phyloP scores from a whole-genome alignment of 2,888 invertebrate species.

The Lissocephala sabroskyi region DNA sequence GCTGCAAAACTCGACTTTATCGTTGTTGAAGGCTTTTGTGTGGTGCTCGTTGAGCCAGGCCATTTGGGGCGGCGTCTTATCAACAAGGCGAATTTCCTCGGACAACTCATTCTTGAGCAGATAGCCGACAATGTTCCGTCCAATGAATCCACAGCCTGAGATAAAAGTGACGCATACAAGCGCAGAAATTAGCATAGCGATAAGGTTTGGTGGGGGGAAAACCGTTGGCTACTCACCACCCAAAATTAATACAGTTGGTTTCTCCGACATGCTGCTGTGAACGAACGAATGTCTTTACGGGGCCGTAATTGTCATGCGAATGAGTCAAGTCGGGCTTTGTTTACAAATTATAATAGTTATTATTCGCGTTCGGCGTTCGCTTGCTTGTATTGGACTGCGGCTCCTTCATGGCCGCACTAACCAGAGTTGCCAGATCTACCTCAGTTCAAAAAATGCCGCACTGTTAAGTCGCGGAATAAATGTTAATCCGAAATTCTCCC shows the following conservation, averaged over 20 bases:
- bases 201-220: too few species aligned
- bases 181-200: conserved; percentile 23
- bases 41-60: conserved; percentile 89
- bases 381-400: too few species aligned
- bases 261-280: conserved; percentile 59
- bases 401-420: too few species aligned
- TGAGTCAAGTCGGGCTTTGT: conserved; percentile 19
- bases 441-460: too few species aligned
- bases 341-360: conserved; percentile 14
- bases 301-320: conserved; percentile 20
- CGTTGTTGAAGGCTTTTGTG: conserved; percentile 80
- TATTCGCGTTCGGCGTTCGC: too few species aligned
- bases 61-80: conserved; percentile 94
- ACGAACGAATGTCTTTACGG: neutral
- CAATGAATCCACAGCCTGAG: conserved; percentile 93
- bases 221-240: conserved; percentile 66
- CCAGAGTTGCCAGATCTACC: too few species aligned
- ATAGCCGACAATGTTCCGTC: conserved; percentile 88
- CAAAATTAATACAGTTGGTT: conserved; percentile 70
- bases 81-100: conserved; percentile 84
- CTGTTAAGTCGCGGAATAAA: too few species aligned
- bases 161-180: conserved; percentile 24
- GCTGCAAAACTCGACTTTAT: conserved; percentile 89
- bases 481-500: too few species aligned
- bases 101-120: conserved; percentile 84